Conservation (phyloP, 2,113 vertebrate species). For the Elephas maximus region DNA sequence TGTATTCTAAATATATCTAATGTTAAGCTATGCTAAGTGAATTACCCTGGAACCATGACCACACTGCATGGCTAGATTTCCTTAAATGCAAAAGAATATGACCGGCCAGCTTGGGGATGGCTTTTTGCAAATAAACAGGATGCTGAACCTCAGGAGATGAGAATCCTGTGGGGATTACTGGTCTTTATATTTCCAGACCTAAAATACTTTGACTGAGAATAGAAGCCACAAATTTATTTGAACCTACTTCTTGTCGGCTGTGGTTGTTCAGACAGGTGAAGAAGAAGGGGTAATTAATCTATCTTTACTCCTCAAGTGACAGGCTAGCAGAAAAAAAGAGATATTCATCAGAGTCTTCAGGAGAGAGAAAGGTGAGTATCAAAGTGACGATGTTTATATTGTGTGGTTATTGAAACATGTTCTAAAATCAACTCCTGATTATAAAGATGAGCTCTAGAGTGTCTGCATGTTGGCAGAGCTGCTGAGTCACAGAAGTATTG, state of each 20-base stretch:
- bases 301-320: not conserved
- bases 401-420: fast-evolving
- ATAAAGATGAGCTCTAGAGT: not conserved
- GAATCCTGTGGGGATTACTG: not conserved
- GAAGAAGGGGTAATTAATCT: not conserved
- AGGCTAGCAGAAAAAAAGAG: not conserved
- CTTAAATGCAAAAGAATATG: not conserved
- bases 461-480: not conserved
- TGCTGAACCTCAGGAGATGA: conserved; percentile 26
- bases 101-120: not conserved
- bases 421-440: not conserved
- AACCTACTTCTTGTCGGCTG: not conserved
- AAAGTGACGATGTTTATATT: not conserved
- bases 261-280: not conserved
- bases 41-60: not conserved
- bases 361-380: conserved; percentile 56
- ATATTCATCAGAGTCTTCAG: not conserved
- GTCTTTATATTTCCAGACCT: not conserved
- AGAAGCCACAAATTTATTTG: not conserved
- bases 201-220: not conserved
- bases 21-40: not conserved
- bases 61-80: not conserved
- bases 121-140: not conserved
- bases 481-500: not conserved
- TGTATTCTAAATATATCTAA: not conserved